A percentile compares a stretch with the other conserved stretches of the same genome.
These are phyloP conservation scores for Tetraodon nigroviridis DNA, from an alignment of 2,113 vertebrate genomes.

Conservation along the genomic window DNA sequence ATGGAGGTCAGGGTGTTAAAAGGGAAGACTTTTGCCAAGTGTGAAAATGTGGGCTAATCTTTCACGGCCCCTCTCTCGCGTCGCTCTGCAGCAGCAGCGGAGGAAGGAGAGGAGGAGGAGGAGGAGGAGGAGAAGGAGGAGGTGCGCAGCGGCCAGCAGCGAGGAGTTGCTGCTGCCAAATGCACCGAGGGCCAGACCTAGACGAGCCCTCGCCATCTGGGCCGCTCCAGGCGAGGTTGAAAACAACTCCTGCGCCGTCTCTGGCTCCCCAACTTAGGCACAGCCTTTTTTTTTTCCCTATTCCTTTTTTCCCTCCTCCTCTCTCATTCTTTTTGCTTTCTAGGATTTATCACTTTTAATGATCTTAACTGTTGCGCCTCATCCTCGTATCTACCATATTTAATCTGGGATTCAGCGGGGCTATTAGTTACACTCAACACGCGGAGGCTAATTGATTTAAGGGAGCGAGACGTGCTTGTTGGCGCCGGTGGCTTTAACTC, in stretches of 20 bases:
- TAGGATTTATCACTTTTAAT: slow-evolving; percentile 70
- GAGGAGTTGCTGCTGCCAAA: slow-evolving; percentile 65
- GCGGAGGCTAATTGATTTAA: slow-evolving; percentile 66
- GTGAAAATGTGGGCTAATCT: slow-evolving; percentile 43
- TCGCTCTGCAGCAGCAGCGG: slow-evolving; percentile 12
- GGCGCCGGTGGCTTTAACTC: slow-evolving; percentile 47
- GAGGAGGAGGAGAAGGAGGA: slow-evolving; percentile 17
- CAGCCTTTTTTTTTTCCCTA: slow-evolving; percentile 1
- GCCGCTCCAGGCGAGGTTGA: slow-evolving; percentile 62
- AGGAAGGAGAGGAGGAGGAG: slow-evolving; percentile 17
- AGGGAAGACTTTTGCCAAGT: slow-evolving; percentile 1
- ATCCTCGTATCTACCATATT: slow-evolving; percentile 69
- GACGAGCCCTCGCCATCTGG: slow-evolving; percentile 65
- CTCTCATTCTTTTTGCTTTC: neutral
- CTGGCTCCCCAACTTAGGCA: slow-evolving; percentile 27
- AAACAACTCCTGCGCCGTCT: slow-evolving; percentile 58
- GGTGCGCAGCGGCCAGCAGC: slow-evolving; percentile 48
- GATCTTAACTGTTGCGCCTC: slow-evolving; percentile 61
- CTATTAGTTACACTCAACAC: slow-evolving; percentile 71
- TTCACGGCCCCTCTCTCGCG: slow-evolving; percentile 7
- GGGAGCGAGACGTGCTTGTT: slow-evolving; percentile 57
- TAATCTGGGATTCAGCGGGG: slow-evolving; percentile 67
- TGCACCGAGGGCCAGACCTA: slow-evolving; percentile 57
- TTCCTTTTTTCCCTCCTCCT: neutral
- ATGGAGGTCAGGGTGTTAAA: slow-evolving; percentile 25